These are phyloP conservation scores for Paramuricea clavata DNA, from an alignment of 92 coral and sea anemone genomes.

Conservation along the genomic window DNA sequence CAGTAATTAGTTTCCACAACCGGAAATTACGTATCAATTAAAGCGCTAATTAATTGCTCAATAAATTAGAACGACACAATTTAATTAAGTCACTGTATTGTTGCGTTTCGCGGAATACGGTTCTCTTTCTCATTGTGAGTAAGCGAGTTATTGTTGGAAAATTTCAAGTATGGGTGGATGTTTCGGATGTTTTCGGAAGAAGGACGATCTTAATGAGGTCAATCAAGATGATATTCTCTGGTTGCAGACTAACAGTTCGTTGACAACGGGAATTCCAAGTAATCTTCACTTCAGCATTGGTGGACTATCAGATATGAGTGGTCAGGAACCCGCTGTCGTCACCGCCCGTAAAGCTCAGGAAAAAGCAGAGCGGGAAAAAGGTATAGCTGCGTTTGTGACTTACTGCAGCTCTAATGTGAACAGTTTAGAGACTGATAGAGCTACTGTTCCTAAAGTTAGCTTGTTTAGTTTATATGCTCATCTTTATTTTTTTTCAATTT, in stretches of 20 bases:
- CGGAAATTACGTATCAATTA: constrained; percentile 1
- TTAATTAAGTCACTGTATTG: constrained; percentile 6
- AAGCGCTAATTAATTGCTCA: not conserved
- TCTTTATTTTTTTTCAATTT: not conserved
- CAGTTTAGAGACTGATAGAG: too few species aligned
- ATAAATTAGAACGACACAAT: constrained; percentile 1
- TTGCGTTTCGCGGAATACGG: constrained; percentile 2
- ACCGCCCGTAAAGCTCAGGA: not conserved
- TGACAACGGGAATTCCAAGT: not conserved
- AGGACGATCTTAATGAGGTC: not conserved
- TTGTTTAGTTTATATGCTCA: not conserved
- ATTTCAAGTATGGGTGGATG: not conserved
- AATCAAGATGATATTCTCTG: not conserved
- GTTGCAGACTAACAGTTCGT: not conserved
- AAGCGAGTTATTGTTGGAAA: constrained; percentile 3
- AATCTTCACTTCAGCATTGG: not conserved
- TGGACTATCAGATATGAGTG: not conserved
- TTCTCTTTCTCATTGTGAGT: not conserved
- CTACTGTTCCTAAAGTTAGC: too few species aligned
- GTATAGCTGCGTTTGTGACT: not conserved
- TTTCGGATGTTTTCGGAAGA: not conserved
- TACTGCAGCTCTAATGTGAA: not conserved
- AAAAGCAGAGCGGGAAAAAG: not conserved
- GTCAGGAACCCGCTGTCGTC: not conserved
- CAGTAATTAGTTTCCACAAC: not conserved